A percentile compares a stretch with the other conserved stretches of the same genome.
phyloP scores from a whole-genome alignment of 2,888 invertebrate genomes.

The Drosophila mettleri region DNA sequence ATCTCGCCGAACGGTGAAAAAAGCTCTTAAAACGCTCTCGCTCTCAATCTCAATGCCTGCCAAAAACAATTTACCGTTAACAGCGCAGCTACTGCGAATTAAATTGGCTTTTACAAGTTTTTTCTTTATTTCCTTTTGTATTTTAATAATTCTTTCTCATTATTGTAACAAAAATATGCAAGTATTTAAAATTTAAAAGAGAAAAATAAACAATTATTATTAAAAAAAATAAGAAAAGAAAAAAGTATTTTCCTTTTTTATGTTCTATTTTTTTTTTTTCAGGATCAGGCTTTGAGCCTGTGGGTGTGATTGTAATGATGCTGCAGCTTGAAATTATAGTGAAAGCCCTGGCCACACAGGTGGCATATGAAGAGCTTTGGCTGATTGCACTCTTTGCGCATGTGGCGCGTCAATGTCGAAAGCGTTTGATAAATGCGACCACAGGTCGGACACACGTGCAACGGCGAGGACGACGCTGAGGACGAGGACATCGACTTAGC shows the following conservation, averaged over 20 bases:
- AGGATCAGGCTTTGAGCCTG: constrained; percentile 31
- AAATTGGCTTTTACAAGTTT: constrained; percentile 26
- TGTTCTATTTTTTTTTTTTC: not conserved
- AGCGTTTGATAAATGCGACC: constrained; percentile 76
- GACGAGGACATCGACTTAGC: constrained; percentile 19
- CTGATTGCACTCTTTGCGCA: constrained; percentile 82
- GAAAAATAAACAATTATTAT: too few relatives aligned
- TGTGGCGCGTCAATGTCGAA: constrained; percentile 86
- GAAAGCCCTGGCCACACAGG: constrained; percentile 81
- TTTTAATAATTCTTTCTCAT: not conserved
- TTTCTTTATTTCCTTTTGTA: constrained; percentile 34
- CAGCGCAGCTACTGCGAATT: constrained; percentile 18
- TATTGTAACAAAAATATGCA: constrained; percentile 41
- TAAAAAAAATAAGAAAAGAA: not conserved
- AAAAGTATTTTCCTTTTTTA: not conserved
- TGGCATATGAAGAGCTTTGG: constrained; percentile 79
- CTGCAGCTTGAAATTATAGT: constrained; percentile 81
- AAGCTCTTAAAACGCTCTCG: constrained; percentile 54
- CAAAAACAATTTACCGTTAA: constrained; percentile 6
- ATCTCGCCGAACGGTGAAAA: constrained; percentile 43
- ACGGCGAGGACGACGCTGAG: constrained; percentile 27
- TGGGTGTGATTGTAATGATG: constrained; percentile 73
- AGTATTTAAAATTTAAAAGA: constrained; percentile 17
- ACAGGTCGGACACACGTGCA: constrained; percentile 67
- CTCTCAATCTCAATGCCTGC: constrained; percentile 1